Evolutionary conservation across 2,113 vertebrate genomes (phyloP).

Genomic region (Microcebus jonahi): DNA sequence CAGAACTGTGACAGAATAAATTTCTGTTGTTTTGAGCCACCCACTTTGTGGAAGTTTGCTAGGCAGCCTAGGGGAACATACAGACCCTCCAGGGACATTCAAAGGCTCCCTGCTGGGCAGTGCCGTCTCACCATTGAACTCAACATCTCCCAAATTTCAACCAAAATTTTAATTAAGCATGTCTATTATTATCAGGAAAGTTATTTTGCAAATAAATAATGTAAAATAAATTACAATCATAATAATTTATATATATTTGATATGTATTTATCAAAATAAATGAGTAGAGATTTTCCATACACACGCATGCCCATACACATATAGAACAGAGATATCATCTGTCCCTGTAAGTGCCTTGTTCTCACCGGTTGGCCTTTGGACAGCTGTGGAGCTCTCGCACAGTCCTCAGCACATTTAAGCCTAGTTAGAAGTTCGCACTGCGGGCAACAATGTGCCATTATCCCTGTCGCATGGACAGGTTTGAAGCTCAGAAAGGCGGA

Average conservation of each 20-base stretch:
- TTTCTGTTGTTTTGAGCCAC: neutral
- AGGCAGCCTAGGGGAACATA: neutral
- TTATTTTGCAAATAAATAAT: neutral
- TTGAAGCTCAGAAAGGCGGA: neutral
- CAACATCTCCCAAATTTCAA: neutral
- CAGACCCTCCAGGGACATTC: no score
- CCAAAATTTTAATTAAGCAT: neutral
- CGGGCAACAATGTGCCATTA: neutral
- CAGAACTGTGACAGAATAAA: neutral
- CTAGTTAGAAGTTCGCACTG: no score
- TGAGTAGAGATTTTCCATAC: neutral
- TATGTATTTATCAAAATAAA: neutral
- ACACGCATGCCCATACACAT: neutral
- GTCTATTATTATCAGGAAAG: neutral
- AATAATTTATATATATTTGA: neutral
- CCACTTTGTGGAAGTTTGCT: neutral
- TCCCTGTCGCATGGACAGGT: neutral
- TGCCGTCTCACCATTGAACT: neutral
- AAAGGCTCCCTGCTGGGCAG: neutral
- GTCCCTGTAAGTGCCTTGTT: neutral
- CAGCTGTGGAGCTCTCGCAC: neutral
- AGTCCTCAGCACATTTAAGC: no score
- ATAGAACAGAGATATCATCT: neutral
- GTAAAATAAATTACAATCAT: neutral
- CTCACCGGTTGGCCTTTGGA: neutral